Evolutionary conservation across 2,797 vertebrate species (phyloP), one percentile per base, ranked within the genome.

Genomic region (Nyctalus aviator): DNA sequence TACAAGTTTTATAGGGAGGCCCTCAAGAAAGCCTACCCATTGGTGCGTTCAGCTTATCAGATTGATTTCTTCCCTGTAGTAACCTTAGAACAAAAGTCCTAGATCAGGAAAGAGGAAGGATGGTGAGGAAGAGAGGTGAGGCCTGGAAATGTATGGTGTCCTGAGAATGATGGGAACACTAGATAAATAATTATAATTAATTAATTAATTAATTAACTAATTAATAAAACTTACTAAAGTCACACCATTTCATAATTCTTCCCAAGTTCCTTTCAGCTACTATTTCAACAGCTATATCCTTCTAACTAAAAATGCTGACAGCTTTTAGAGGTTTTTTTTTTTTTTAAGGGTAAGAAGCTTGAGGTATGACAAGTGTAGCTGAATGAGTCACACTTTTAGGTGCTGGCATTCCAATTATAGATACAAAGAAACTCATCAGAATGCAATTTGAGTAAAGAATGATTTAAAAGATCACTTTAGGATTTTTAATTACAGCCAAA

Each of bases 401-500:
- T 88, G 71, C 62, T 94, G 90, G 27, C 6, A 27, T 66, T 93
- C 84, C 48, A 91, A 0, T 92, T 95, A 78, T 1, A 84, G 78
- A 46, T 71, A 62, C 90, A 86, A 86, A 92, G 84, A 78, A 93
- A 37, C 27, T 95, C 35, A 73, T 62, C 75, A 82, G 59, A 15
- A 88, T 96, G 62, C 88, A 87, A 32, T 71, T 90, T 53, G n/a
- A 97, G 9, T 68, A 69, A 75, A 84, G 46, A 4, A 10, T 91
- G 94, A 78, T 84, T 96, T 89, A 84, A 59, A 59, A 85, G 68
- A 86, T 77, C 41, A 94, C 75, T 82, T 93, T 93, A 83, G 44
- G 90, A 46, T 84, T 85, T 85, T 93, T 89, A 95, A 76, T 96
- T 95, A 95, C 4, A 76, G 8, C 69, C 84, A 93, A 97, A 93